Percentiles rank a stretch among this genome's conserved stretches.
These are phyloP conservation scores for Ischnura elegans DNA, from an alignment of 2,888 invertebrate species.

Conservation along the genomic window DNA sequence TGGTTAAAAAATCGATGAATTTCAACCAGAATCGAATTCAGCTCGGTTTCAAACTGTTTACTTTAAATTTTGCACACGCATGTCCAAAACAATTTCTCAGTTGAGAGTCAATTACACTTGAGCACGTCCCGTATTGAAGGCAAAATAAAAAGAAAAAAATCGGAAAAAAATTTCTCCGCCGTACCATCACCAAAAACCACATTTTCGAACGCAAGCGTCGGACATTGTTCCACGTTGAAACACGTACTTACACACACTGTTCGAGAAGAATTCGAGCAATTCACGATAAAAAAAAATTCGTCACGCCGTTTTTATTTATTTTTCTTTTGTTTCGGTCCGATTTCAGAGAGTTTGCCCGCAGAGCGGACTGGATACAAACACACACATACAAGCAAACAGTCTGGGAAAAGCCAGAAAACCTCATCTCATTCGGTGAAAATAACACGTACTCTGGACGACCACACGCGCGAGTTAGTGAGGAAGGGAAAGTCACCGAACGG, in stretches of 20 bases:
- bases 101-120: background rate
- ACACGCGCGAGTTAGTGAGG: background rate
- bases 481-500: background rate
- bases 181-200: background rate
- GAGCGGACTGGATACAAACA: background rate
- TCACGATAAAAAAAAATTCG: background rate
- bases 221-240: background rate
- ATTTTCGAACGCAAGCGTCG: background rate
- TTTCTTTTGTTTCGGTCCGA: background rate
- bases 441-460: background rate
- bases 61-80: background rate
- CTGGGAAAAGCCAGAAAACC: background rate
- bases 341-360: background rate
- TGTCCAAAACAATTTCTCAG: background rate
- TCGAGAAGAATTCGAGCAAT: background rate
- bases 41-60: background rate
- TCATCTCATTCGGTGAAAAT: background rate
- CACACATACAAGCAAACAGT: background rate
- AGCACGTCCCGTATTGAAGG: background rate
- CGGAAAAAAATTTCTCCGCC: background rate
- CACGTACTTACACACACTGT: too few relatives aligned
- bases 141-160: background rate
- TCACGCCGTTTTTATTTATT: too few relatives aligned
- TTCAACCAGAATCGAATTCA: background rate
- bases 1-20: background rate